These are phyloP conservation scores for Solenodon paradoxus DNA, from an alignment of 2,113 vertebrate species.

Conservation along the genomic window DNA sequence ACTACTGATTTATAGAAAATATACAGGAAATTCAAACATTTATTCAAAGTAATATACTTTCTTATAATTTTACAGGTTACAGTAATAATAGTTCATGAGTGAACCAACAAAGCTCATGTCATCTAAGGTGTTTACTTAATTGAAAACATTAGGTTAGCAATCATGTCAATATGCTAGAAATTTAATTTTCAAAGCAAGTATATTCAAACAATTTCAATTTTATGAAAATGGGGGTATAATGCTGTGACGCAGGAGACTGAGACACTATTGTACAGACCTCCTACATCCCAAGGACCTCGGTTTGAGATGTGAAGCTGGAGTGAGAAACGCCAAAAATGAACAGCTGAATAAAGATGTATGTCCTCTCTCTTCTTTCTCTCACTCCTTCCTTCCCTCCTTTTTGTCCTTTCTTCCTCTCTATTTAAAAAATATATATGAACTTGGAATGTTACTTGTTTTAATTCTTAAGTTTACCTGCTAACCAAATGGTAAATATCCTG, in stretches of 20 bases:
- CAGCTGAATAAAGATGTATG: too few species aligned
- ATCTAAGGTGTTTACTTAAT: background rate
- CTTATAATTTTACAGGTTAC: background rate
- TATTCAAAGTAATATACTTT: background rate
- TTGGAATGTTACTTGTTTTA: constrained; percentile 8
- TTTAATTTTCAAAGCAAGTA: background rate
- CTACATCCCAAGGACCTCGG: too few species aligned
- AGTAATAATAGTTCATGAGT: background rate
- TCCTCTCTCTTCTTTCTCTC: too few species aligned
- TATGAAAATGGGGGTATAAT: too few species aligned
- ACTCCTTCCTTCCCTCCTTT: too few species aligned
- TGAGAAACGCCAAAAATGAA: too few species aligned
- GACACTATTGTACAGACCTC: too few species aligned
- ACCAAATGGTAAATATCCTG: background rate
- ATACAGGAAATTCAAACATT: background rate
- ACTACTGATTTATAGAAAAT: background rate
- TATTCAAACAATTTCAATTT: background rate
- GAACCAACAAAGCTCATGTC: background rate
- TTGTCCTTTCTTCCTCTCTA: too few species aligned
- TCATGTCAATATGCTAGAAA: background rate
- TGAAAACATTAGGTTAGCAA: background rate
- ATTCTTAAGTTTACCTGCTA: background rate
- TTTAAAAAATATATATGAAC: too few species aligned
- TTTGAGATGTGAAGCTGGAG: too few species aligned
- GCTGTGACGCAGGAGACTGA: too few species aligned